phyloP scores from a whole-genome alignment of 2,113 vertebrate genomes.

The Psettodes erumei region DNA sequence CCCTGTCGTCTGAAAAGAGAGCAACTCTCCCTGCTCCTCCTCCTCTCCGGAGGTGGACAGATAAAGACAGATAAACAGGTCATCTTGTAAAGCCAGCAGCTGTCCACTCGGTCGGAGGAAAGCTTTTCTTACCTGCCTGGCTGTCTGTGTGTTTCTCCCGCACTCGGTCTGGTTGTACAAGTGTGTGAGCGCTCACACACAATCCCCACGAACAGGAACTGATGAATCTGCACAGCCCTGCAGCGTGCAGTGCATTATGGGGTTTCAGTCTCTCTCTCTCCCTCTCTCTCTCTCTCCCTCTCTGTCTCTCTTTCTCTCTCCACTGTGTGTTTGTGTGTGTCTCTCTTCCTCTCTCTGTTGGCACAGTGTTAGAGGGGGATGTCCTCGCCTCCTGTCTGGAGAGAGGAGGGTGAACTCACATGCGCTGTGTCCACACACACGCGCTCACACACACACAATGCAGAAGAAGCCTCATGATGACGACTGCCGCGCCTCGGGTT shows the following conservation, averaged over 20 bases:
- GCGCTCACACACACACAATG: slow-evolving; percentile 52
- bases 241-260: slow-evolving; percentile 80
- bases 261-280: slow-evolving; percentile 63
- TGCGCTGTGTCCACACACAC: slow-evolving; percentile 41
- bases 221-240: slow-evolving; percentile 80
- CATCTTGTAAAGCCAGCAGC: slow-evolving; percentile 7
- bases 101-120: slow-evolving; percentile 27
- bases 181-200: slow-evolving; percentile 63
- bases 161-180: slow-evolving; percentile 44
- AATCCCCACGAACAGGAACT: slow-evolving; percentile 72
- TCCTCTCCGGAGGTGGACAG: slow-evolving; percentile 31
- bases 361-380: slow-evolving; percentile 75
- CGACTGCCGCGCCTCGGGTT: slow-evolving; percentile 68
- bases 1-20: slow-evolving; percentile 21
- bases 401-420: slow-evolving; percentile 68
- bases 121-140: slow-evolving; percentile 73
- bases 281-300: slow-evolving; percentile 31
- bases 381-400: slow-evolving; percentile 78
- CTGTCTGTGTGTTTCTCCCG: slow-evolving; percentile 52
- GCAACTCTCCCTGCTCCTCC: slow-evolving; percentile 24
- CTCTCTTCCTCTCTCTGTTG: slow-evolving; percentile 58
- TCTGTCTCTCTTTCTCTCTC: slow-evolving; percentile 42
- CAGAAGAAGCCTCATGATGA: slow-evolving; percentile 73
- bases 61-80: slow-evolving; percentile 29
- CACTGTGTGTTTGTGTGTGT: slow-evolving; percentile 5